Evolutionary conservation across 2,888 invertebrate species (phyloP), one percentile per base, ranked within the genome.

Genomic region (Ennomos fuscantarius): DNA sequence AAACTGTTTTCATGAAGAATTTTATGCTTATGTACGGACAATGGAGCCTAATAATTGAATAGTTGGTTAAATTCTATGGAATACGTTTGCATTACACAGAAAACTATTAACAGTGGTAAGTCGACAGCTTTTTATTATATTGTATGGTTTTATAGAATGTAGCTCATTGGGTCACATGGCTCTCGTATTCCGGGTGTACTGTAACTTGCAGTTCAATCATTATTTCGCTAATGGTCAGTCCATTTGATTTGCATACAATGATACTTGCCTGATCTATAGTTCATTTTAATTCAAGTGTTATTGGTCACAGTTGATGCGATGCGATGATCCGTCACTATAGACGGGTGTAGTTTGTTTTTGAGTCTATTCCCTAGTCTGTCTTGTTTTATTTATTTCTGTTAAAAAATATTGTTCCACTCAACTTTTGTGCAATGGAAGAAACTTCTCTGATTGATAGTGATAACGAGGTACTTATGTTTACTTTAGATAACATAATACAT

Each of bases 201-300:
- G 72, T 77, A 69, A 75, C 67, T 42, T 72, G 64, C 77, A 75
- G 73, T 73, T 68, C 67, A 77, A 77, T 70, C 68, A 77, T 77
- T 75, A 78, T 81, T 66, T 79, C 68, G 82, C 84, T 84, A 84
- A 79, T 83, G 79, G 78, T 81, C 78, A 76, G 77, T 57, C 77
- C 66, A 73, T 84, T 79, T 86, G 51, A 89, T 91, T 91, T 87
- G 89, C 89, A 89, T 90, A 88, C 85, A 89, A 87, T 89, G 72
- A 75, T 78, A 73, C 74, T 79, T 76, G 82, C 79, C 78, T 83
- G 80, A 67, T 75, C 72, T 68, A 67, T 78, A 77, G 70, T 54
- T 72, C 72, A 70, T 69, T 72, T 73, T 68, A 64, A 61, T 68
- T 57, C 60, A 70, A 67, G 68, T 53, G 68, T 65, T 72, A 73